A percentile compares a stretch with the other conserved stretches of the same genome.
These are phyloP conservation scores for Malurus elegans DNA, from an alignment of 2,113 vertebrate species.

Conservation along the genomic window DNA sequence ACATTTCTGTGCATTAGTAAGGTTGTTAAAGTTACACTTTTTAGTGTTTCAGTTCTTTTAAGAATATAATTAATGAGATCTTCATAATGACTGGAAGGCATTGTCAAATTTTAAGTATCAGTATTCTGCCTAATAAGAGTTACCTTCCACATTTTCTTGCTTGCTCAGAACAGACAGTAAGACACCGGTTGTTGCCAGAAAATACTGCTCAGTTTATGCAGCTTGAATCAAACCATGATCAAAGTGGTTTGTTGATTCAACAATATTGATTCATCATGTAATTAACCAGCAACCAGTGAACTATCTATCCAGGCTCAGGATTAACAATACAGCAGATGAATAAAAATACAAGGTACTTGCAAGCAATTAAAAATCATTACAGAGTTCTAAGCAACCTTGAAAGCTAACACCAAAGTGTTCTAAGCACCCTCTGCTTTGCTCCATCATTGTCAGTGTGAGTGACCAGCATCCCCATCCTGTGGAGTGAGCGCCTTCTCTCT, in stretches of 20 bases:
- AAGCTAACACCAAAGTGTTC: background rate
- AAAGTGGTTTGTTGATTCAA: slow-evolving; percentile 7
- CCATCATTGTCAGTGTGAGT: rapidly evolving
- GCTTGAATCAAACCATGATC: background rate
- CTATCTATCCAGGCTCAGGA: background rate
- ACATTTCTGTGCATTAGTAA: background rate
- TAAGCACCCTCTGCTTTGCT: rapidly evolving
- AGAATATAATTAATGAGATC: background rate
- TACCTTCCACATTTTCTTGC: background rate
- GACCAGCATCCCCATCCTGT: background rate
- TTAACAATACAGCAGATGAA: background rate
- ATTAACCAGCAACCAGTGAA: background rate
- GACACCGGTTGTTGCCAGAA: background rate
- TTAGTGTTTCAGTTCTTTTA: background rate
- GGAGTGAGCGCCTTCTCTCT: rapidly evolving
- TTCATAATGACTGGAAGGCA: background rate
- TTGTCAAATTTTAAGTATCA: background rate
- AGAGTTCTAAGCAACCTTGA: background rate
- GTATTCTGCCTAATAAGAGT: background rate
- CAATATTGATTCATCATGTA: background rate
- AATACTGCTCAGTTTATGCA: background rate
- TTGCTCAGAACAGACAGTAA: background rate
- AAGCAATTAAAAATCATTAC: background rate
- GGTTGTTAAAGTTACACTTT: background rate
- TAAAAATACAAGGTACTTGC: background rate